Evolutionary conservation across 2,888 invertebrate species (phyloP).

Genomic region (Drosophila limbata): DNA sequence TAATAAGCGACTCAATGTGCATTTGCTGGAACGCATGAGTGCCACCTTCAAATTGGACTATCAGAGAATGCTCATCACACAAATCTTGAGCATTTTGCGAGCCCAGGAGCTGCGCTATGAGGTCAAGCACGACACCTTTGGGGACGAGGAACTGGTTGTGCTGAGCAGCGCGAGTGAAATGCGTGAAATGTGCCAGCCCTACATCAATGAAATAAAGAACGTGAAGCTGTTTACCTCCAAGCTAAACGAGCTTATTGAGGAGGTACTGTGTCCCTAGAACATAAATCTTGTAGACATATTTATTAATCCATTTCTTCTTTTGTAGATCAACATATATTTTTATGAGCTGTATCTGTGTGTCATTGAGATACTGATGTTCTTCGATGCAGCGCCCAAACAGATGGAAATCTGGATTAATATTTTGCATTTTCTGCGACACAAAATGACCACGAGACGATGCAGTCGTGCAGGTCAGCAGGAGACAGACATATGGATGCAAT

Average conservation of each 20-base stretch:
- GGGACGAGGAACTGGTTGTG: conserved; percentile 83
- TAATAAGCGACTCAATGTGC: conserved; percentile 82
- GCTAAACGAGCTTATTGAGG: conserved; percentile 79
- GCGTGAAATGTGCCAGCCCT: conserved; percentile 81
- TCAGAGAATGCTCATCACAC: conserved; percentile 83
- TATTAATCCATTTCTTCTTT: background rate
- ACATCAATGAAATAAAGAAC: conserved; percentile 84
- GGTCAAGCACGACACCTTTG: conserved; percentile 81
- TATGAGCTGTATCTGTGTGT: conserved; percentile 85
- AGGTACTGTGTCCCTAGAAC: conserved; percentile 57
- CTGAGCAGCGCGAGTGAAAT: conserved; percentile 79
- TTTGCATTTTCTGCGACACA: conserved; percentile 83
- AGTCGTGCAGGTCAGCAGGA: conserved; percentile 83
- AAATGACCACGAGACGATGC: conserved; percentile 83
- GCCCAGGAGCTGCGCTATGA: conserved; percentile 83
- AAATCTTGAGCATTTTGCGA: conserved; percentile 82
- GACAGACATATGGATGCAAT: conserved; percentile 84
- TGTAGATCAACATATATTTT: conserved; percentile 84
- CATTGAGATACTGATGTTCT: conserved; percentile 83
- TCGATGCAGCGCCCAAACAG: conserved; percentile 81
- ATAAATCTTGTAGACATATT: background rate
- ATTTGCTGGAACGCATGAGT: conserved; percentile 83
- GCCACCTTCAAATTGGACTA: conserved; percentile 84
- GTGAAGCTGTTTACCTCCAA: conserved; percentile 79
- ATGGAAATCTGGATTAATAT: conserved; percentile 84